Conservation (phyloP, 2,888 invertebrate species). For the Nemapogon koenigi region DNA sequence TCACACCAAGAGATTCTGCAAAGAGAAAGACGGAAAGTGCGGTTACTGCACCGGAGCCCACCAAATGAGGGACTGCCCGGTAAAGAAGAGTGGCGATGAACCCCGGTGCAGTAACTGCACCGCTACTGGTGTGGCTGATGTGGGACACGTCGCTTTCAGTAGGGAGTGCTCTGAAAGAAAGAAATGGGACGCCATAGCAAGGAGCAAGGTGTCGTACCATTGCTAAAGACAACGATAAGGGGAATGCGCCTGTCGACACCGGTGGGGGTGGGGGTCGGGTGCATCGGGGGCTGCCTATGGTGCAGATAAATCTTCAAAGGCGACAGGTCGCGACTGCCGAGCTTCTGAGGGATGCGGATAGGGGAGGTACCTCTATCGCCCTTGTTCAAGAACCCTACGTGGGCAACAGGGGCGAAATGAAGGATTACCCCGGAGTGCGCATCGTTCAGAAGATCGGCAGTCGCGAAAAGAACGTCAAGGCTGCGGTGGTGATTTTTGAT, state of each 20-base stretch:
- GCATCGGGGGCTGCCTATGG: not conserved
- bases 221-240: not conserved
- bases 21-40: not conserved
- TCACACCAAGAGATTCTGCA: not conserved
- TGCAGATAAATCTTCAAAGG: too few relatives aligned
- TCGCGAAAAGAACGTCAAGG: slow-evolving; percentile 6
- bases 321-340: too few relatives aligned
- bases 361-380: too few relatives aligned
- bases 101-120: not conserved
- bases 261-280: too few relatives aligned
- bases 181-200: slow-evolving; percentile 3
- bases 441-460: too few relatives aligned
- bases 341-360: too few relatives aligned
- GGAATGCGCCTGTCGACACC: not conserved
- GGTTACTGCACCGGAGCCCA: not conserved
- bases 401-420: too few relatives aligned
- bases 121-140: not conserved
- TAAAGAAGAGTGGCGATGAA: not conserved
- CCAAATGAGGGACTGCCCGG: not conserved
- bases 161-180: not conserved
- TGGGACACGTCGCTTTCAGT: not conserved
- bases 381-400: too few relatives aligned
- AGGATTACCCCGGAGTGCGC: too few relatives aligned
- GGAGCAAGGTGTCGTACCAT: not conserved
- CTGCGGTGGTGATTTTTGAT: slow-evolving; percentile 13